These are phyloP conservation scores for Calliscelio sp. DNA, from an alignment of 2,888 invertebrate species.

Conservation along the genomic window DNA sequence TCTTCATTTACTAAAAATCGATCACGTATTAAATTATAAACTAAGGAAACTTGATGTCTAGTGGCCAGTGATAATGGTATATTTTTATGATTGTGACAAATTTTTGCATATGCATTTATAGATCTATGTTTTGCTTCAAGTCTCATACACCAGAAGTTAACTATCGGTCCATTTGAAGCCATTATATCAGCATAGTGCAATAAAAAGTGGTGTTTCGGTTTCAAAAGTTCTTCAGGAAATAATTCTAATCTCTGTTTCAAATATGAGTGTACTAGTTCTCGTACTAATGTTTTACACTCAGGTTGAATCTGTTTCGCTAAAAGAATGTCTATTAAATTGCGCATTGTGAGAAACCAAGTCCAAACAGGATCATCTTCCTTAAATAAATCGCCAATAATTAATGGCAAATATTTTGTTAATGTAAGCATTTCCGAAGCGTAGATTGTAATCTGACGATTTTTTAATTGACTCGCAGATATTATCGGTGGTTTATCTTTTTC, in stretches of 20 bases:
- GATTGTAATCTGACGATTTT: neutral
- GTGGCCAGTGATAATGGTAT: slow-evolving; percentile 43
- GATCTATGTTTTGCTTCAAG: slow-evolving; percentile 49
- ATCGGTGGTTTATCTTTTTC: slow-evolving; percentile 67
- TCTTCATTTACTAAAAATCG: too few relatives aligned
- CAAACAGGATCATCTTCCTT: slow-evolving; percentile 46
- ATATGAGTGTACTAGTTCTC: slow-evolving; percentile 3
- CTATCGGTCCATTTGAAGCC: slow-evolving; percentile 50
- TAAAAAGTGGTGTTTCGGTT: slow-evolving; percentile 64
- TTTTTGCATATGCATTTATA: slow-evolving; percentile 40
- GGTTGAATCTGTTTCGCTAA: slow-evolving; percentile 37
- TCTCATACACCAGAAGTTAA: slow-evolving; percentile 61
- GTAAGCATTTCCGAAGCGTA: slow-evolving; percentile 72
- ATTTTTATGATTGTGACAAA: slow-evolving; percentile 47
- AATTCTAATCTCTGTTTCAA: slow-evolving; percentile 47
- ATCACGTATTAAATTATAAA: neutral
- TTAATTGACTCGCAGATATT: neutral
- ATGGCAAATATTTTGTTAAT: slow-evolving; percentile 45
- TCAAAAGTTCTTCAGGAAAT: slow-evolving; percentile 50
- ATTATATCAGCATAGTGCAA: slow-evolving; percentile 56
- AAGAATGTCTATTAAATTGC: slow-evolving; percentile 53
- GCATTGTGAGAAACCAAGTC: slow-evolving; percentile 50
- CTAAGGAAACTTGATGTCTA: slow-evolving; percentile 41
- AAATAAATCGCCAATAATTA: slow-evolving; percentile 62
- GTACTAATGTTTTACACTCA: neutral